Base-by-base conservation (phyloP, 2,797 vertebrate genomes). In the Distichodus sexfasciatus region DNA sequence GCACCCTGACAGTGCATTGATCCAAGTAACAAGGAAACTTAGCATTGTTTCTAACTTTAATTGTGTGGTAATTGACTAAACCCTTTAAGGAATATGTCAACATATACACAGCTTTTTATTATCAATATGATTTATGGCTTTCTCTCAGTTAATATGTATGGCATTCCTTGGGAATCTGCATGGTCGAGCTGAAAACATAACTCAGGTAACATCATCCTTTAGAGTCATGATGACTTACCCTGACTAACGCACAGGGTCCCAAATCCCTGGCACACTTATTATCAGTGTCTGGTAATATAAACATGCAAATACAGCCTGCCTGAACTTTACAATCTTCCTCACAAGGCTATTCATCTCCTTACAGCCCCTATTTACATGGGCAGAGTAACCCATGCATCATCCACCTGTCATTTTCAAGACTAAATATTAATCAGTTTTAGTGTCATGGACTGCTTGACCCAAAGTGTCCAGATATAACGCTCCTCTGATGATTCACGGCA, bases 381-480 rank as follows among this genome's bases (percentile, higher is more conserved):
- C 9, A 90, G 90, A 69, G 87, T 88, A 90, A 85, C 87, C 89
- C 89, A 94, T 94, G 92, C 83, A 94, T 94, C 93, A 93, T 87
- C 47, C 65, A 83, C 75, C 76, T 91, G 90, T 93, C 92, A 93
- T 93, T 92, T 54, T 90, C 91, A 91, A 93, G 92, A 90, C 92
- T 89, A 92, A 93, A 93, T 93, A 91, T 93, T 93, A 93, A 94
- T 94, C 91, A 93, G 90, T 91, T 92, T 90, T 91, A 8, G 85
- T 86, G 87, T 85, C 84, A 72, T 69, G 87, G 89, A 89, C 88
- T 80, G 87, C 10, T 6, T 21, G 87, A 71, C 48, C 62, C 46
- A 79, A 67, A 74, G 69, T 71, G 82, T 4, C 57, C n/a, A 23
- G 43, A 21, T 60, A 17, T 46, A 41, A 70, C 62, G 19, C 38